Conservation (phyloP, 2,113 vertebrate genomes). For the Corythornis vintsioides region DNA sequence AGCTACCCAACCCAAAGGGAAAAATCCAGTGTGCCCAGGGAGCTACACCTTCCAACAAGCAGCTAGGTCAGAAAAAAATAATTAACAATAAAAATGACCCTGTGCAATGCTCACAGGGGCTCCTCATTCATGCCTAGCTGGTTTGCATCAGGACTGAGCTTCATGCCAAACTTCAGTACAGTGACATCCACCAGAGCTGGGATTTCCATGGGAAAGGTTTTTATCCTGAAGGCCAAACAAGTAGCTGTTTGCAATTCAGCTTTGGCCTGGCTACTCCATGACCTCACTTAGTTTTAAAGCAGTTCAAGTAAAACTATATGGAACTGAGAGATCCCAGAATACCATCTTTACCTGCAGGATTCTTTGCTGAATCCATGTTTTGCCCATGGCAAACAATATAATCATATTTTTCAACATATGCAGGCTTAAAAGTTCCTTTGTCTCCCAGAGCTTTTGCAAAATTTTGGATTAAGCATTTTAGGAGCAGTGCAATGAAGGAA, state of each 20-base stretch:
- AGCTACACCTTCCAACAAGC: background rate
- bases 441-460: background rate
- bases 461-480: background rate
- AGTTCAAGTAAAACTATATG: background rate
- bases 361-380: background rate
- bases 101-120: background rate
- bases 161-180: slow-evolving; percentile 18
- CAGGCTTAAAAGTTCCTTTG: background rate
- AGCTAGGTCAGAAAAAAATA: background rate
- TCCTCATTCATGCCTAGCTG: slow-evolving; percentile 16
- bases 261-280: slow-evolving; percentile 13
- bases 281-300: slow-evolving; percentile 16
- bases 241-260: slow-evolving; percentile 31
- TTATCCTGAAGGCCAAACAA: slow-evolving; percentile 56
- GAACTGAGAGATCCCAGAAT: background rate
- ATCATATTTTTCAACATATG: background rate
- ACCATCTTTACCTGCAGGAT: background rate
- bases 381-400: background rate
- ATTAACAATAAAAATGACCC: background rate
- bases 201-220: slow-evolving; percentile 34
- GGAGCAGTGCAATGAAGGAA: background rate
- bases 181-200: slow-evolving; percentile 40
- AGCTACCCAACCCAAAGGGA: background rate
- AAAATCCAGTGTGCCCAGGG: background rate
- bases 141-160: slow-evolving; percentile 27